Evolutionary conservation across 2,113 vertebrate genomes (phyloP).

Genomic region (Xenus cinereus): DNA sequence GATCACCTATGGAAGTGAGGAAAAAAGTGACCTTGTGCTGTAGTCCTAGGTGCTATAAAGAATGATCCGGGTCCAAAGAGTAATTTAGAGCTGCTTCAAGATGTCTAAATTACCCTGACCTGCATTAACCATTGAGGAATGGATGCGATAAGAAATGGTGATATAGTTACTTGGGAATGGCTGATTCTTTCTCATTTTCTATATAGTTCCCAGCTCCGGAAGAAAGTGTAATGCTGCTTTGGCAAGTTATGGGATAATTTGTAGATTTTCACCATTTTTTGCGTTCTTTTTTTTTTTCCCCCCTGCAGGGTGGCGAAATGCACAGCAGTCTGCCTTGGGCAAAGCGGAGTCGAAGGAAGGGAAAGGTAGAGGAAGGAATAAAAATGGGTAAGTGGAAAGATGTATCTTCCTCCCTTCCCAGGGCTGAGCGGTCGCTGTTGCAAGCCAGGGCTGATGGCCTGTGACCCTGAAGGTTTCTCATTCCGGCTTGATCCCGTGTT

Average conservation of each 20-base stretch:
- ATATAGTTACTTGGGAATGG: background rate
- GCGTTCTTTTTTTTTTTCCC: background rate
- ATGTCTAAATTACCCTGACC: background rate
- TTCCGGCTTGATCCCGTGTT: background rate
- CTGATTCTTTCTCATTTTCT: background rate
- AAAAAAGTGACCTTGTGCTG: background rate
- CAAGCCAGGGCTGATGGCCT: background rate
- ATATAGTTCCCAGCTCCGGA: background rate
- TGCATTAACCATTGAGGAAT: background rate
- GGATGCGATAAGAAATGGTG: background rate
- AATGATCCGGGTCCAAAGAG: background rate
- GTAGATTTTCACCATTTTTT: background rate
- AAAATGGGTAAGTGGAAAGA: background rate
- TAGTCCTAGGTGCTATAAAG: background rate
- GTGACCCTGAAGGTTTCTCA: background rate
- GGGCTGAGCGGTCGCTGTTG: background rate
- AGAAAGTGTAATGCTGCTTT: background rate
- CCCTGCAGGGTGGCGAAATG: background rate
- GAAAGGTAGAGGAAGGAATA: background rate
- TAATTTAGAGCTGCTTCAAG: background rate
- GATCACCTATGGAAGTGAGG: background rate
- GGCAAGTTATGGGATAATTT: background rate
- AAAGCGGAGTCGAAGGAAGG: background rate
- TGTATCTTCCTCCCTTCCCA: background rate
- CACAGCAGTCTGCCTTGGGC: background rate